These are phyloP conservation scores for Limnephilus lunatus DNA, from an alignment of 2,888 invertebrate species.

Conservation along the genomic window DNA sequence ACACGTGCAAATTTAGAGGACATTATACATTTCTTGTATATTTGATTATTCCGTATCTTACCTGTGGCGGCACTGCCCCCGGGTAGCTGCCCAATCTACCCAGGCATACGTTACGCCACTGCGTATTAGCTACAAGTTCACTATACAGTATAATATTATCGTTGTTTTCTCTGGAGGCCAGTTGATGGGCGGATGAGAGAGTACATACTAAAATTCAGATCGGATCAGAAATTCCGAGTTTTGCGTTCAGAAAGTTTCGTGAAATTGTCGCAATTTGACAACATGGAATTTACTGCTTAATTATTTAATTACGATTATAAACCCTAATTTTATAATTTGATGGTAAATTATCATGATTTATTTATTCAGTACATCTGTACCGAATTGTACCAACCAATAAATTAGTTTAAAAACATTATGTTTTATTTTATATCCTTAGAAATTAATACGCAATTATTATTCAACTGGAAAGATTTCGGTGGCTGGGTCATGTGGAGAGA, in stretches of 20 bases:
- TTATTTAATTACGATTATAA: background rate
- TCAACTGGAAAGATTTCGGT: too few relatives aligned
- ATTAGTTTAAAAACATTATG: too few relatives aligned
- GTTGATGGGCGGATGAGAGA: background rate
- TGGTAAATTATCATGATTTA: background rate
- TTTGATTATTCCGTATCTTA: background rate
- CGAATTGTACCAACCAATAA: too few relatives aligned
- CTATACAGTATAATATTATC: too few relatives aligned
- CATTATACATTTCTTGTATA: background rate
- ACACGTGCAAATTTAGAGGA: background rate
- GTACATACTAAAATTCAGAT: background rate
- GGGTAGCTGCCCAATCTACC: background rate
- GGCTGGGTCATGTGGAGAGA: too few relatives aligned
- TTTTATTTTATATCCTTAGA: too few relatives aligned
- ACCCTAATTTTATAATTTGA: background rate
- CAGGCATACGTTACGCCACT: background rate
- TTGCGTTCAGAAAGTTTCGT: background rate
- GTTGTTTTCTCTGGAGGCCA: background rate
- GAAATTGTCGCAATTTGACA: background rate
- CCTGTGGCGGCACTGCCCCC: background rate
- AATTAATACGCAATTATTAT: too few relatives aligned
- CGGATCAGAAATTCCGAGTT: background rate
- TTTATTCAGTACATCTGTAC: background rate
- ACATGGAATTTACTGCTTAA: background rate
- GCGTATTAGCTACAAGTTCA: background rate